A percentile compares a stretch with the other conserved stretches of the same genome.
phyloP scores from a whole-genome alignment of 2,113 vertebrate genomes.

The Columba janthina region DNA sequence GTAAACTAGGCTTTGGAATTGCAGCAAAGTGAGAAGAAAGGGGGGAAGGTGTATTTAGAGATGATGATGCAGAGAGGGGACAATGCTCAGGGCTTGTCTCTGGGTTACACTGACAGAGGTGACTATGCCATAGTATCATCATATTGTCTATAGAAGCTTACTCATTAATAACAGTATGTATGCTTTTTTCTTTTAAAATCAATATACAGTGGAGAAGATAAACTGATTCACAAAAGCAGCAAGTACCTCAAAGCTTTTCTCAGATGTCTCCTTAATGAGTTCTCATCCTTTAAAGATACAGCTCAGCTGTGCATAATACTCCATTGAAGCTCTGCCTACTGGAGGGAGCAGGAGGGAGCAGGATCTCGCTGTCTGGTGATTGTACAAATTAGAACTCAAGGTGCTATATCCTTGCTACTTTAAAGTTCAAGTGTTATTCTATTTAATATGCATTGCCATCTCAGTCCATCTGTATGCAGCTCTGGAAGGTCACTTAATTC shows the following conservation, averaged over 20 bases:
- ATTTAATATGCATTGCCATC: background rate
- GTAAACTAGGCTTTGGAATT: background rate
- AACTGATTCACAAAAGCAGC: background rate
- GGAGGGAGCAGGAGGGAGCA: background rate
- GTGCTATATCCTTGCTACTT: background rate
- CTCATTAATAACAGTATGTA: background rate
- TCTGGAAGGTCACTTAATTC: background rate
- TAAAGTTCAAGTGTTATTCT: background rate
- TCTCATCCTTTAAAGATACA: background rate
- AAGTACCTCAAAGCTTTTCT: background rate
- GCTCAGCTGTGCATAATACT: accelerated
- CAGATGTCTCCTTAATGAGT: background rate
- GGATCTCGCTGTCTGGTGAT: background rate
- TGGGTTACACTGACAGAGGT: background rate
- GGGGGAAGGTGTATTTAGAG: background rate
- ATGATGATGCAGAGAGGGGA: background rate
- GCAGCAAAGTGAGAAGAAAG: background rate
- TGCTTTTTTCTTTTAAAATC: background rate
- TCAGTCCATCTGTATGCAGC: background rate
- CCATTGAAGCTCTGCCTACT: background rate
- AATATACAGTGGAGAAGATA: background rate
- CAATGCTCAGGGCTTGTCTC: background rate
- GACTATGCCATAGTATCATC: accelerated
- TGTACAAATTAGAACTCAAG: background rate
- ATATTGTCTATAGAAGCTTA: background rate